Percentiles rank a stretch among this genome's conserved stretches.
These are phyloP conservation scores for Psococerastis gibbosa DNA, from an alignment of 2,888 invertebrate genomes.

Conservation along the genomic window DNA sequence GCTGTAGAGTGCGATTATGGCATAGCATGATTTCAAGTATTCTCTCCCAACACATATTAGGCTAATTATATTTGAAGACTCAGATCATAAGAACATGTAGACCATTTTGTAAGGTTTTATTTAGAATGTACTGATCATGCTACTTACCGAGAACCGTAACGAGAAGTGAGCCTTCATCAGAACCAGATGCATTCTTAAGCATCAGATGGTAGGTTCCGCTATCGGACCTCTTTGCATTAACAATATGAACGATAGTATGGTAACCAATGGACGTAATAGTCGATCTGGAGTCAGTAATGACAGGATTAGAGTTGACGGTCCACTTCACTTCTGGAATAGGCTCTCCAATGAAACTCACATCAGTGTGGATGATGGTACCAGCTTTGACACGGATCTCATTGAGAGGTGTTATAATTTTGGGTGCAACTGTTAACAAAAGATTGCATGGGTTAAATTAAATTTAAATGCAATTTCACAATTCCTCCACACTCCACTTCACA, in stretches of 20 bases:
- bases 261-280: slow-evolving; percentile 82
- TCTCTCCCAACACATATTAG: too few relatives aligned
- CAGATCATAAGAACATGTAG: too few relatives aligned
- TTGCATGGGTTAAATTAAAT: not conserved
- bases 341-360: slow-evolving; percentile 84
- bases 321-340: slow-evolving; percentile 80
- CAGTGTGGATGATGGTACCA: slow-evolving; percentile 76
- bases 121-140: not conserved
- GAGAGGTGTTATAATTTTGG: slow-evolving; percentile 82
- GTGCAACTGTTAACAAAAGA: slow-evolving; percentile 43
- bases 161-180: slow-evolving; percentile 81
- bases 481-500: too few relatives aligned
- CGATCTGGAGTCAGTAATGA: slow-evolving; percentile 60
- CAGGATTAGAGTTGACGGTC: slow-evolving; percentile 52
- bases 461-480: not conserved
- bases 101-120: not conserved
- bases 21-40: too few relatives aligned
- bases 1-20: too few relatives aligned
- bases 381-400: slow-evolving; percentile 82
- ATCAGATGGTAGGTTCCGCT: slow-evolving; percentile 77
- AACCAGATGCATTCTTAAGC: slow-evolving; percentile 81
- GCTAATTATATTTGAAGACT: too few relatives aligned
- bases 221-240: slow-evolving; percentile 80
- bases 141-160: slow-evolving; percentile 55
- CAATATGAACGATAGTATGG: slow-evolving; percentile 80